These are phyloP conservation scores for Macropus fuliginosus DNA, from an alignment of 2,797 vertebrate species.

Conservation along the genomic window DNA sequence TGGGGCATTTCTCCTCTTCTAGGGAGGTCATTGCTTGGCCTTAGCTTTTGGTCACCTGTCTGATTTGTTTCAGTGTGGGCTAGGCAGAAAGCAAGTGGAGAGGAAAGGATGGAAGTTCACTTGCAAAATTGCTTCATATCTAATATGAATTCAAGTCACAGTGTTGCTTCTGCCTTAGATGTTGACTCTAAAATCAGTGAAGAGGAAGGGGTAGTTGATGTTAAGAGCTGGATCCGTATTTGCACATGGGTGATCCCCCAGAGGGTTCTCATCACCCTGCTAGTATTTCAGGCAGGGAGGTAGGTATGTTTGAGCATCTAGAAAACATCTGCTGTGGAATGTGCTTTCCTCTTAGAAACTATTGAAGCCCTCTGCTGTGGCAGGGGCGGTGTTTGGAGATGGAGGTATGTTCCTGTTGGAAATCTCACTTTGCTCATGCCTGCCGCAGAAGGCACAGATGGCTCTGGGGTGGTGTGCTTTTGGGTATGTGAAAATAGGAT, in stretches of 20 bases:
- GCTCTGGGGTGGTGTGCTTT: neutral
- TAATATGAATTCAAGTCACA: slow-evolving; percentile 31
- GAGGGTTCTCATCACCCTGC: neutral
- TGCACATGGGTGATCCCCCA: neutral
- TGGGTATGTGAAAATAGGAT: neutral
- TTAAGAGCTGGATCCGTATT: neutral
- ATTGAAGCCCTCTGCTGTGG: neutral
- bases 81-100: slow-evolving; percentile 59
- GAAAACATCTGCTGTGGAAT: neutral
- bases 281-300: neutral
- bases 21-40: neutral
- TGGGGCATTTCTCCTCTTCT: neutral
- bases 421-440: neutral
- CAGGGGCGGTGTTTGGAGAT: neutral
- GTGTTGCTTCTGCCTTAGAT: neutral
- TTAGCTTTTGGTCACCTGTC: neutral
- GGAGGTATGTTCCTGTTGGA: neutral
- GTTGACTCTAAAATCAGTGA: slow-evolving; percentile 6
- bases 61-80: slow-evolving; percentile 49
- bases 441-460: neutral
- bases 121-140: slow-evolving; percentile 56
- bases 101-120: slow-evolving; percentile 64
- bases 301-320: neutral
- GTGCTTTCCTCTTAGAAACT: neutral
- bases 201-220: neutral